Evolutionary conservation across 2,797 vertebrate genomes (phyloP).

Genomic region (Crossoptilon crossoptilon): DNA sequence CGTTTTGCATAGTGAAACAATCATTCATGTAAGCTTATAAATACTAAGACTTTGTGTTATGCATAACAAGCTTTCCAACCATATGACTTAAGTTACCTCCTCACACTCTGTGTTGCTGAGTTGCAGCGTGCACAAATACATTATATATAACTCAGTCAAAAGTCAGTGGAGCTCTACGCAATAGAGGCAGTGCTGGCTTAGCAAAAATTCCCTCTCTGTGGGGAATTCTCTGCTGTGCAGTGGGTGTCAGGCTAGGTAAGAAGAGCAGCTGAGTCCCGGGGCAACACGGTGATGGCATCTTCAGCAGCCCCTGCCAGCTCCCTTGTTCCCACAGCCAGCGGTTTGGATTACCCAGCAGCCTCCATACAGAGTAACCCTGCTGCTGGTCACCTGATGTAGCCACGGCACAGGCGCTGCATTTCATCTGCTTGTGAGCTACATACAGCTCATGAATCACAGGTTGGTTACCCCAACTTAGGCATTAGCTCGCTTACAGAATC

Average conservation of each 20-base stretch:
- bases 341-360: constrained; percentile 51
- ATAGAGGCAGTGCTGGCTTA: neutral
- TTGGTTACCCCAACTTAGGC: constrained; percentile 22
- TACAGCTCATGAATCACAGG: neutral
- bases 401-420: constrained; percentile 34
- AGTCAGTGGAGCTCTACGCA: neutral
- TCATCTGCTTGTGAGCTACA: neutral
- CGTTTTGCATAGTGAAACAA: neutral
- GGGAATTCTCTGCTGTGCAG: neutral
- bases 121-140: neutral
- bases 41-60: neutral
- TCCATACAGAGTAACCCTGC: constrained; percentile 43
- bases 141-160: neutral
- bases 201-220: rapidly evolving
- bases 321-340: constrained; percentile 43
- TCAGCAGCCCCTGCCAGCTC: constrained; percentile 44
- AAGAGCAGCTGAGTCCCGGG: neutral
- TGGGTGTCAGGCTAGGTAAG: neutral
- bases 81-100: neutral
- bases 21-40: neutral
- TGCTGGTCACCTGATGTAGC: constrained; percentile 34
- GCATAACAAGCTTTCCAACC: neutral
- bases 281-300: constrained; percentile 23
- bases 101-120: neutral
- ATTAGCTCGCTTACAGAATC: neutral